These are phyloP conservation scores for Charanyca ferruginea DNA, from an alignment of 2,888 invertebrate species.

Conservation along the genomic window DNA sequence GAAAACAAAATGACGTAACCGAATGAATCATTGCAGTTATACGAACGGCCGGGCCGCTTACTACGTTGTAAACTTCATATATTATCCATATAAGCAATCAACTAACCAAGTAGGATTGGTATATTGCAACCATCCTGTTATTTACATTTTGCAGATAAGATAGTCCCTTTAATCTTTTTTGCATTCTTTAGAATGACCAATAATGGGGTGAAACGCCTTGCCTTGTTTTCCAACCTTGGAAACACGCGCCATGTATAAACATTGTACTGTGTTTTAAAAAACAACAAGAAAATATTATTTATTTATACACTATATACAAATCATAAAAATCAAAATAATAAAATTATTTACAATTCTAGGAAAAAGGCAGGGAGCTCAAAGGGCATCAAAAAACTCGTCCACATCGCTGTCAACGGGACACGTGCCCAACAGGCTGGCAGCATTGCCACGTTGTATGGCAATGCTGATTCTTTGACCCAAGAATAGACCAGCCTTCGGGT, in stretches of 20 bases:
- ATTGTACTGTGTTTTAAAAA: slow-evolving; percentile 32
- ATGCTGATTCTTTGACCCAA: no score
- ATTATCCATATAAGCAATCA: neutral
- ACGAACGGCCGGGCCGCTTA: neutral
- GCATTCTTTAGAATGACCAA: slow-evolving; percentile 53
- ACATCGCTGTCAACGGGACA: no score
- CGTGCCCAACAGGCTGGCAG: no score
- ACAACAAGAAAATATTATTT: no score
- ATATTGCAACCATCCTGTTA: slow-evolving; percentile 13
- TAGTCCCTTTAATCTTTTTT: slow-evolving; percentile 44
- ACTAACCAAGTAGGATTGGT: slow-evolving; percentile 6
- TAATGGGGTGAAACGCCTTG: slow-evolving; percentile 42
- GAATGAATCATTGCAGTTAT: neutral
- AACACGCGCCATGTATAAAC: slow-evolving; percentile 22
- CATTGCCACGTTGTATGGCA: no score
- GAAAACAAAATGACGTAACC: neutral
- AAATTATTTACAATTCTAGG: no score
- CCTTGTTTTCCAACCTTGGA: slow-evolving; percentile 25
- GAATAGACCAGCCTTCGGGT: no score
- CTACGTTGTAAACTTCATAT: slow-evolving; percentile 3
- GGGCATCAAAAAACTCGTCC: no score
- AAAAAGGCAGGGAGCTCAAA: no score
- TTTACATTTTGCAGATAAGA: slow-evolving; percentile 47
- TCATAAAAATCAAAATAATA: no score
- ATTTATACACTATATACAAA: no score